Conservation (phyloP, 1,140 invertebrate genomes). For the Sycobia sp. region DNA sequence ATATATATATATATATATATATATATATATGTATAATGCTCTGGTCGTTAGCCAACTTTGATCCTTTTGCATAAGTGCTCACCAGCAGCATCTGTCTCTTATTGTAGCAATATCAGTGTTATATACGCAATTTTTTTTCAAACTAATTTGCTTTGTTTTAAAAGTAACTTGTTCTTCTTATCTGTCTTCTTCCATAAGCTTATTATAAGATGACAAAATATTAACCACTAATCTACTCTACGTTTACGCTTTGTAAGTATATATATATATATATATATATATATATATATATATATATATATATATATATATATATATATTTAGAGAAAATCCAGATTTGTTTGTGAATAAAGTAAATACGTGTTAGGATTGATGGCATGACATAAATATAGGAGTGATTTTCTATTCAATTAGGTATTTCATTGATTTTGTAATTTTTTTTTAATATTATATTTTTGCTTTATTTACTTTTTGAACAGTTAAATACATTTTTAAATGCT, state of each 20-base stretch:
- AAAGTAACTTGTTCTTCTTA: neutral
- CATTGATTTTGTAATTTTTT: too few relatives aligned
- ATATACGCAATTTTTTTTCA: neutral
- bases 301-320: too few relatives aligned
- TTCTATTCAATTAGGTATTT: too few relatives aligned
- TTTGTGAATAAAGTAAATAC: neutral
- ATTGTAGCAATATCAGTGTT: too few relatives aligned
- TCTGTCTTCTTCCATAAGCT: neutral
- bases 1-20: too few relatives aligned
- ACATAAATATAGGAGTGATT: too few relatives aligned
- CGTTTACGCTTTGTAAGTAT: neutral
- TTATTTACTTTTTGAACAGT: too few relatives aligned
- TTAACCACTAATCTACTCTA: neutral
- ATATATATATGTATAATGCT: neutral
- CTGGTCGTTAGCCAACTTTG: neutral
- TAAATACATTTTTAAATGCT: too few relatives aligned
- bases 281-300: too few relatives aligned
- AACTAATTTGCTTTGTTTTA: conserved; percentile 3
- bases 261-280: too few relatives aligned
- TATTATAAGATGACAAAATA: neutral
- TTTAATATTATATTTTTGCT: neutral
- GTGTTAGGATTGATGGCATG: neutral
- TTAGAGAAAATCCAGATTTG: neutral
- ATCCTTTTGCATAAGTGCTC: conserved; percentile 1
- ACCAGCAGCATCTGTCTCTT: neutral